Evolutionary conservation across 2,797 vertebrate genomes (phyloP).

Genomic region (Typhlichthys subterraneus): DNA sequence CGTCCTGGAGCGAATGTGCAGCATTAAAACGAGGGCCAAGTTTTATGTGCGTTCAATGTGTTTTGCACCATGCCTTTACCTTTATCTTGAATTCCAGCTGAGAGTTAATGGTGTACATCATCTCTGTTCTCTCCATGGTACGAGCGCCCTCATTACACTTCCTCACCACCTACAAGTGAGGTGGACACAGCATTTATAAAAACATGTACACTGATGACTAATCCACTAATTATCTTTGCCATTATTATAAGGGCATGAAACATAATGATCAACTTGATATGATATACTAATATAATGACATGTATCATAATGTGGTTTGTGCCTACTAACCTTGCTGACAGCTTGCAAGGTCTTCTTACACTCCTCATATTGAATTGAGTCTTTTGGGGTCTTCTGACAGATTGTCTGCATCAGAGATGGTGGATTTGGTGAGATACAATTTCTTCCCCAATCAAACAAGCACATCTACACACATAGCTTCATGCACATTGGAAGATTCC

Average conservation of each 20-base stretch:
- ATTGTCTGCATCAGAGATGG: constrained; percentile 85
- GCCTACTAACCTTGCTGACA: constrained; percentile 88
- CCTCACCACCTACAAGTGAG: constrained; percentile 84
- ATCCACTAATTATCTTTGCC: too few species aligned
- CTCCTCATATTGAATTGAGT: constrained; percentile 82
- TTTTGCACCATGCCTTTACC: constrained; percentile 68
- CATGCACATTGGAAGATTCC: background rate
- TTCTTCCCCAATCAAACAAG: background rate
- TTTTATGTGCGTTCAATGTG: background rate
- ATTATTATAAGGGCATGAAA: too few species aligned
- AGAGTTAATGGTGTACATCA: constrained; percentile 98
- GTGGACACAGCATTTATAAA: constrained; percentile 19
- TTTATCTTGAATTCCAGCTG: constrained; percentile 98
- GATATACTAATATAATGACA: too few species aligned
- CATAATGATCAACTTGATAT: too few species aligned
- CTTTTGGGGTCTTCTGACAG: constrained; percentile 94
- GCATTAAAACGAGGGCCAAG: too few species aligned
- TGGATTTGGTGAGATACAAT: background rate
- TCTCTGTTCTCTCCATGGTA: constrained; percentile 96
- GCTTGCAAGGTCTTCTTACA: constrained; percentile 90
- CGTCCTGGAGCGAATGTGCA: too few species aligned
- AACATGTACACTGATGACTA: background rate
- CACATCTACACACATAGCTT: background rate
- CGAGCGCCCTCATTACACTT: constrained; percentile 96
- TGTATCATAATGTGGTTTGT: background rate